phyloP scores from a whole-genome alignment of 1,140 invertebrate genomes.

The Drosophila bipectinata region DNA sequence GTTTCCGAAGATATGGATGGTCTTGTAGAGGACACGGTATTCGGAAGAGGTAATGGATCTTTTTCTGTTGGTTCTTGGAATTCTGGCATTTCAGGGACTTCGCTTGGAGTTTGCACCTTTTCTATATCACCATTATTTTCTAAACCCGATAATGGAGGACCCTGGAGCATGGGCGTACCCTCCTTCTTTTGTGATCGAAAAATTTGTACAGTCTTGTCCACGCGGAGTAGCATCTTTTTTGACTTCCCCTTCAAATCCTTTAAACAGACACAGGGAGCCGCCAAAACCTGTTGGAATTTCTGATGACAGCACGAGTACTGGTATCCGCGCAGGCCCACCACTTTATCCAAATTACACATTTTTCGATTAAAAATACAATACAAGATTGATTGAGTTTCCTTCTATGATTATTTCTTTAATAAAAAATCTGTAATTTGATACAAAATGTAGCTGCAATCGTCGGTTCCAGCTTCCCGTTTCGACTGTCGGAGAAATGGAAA shows the following conservation, averaged over 20 bases:
- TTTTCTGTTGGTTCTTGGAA: not conserved
- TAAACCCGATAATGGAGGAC: no score
- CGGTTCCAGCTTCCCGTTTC: not conserved
- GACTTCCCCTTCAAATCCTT: not conserved
- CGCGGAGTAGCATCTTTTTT: not conserved
- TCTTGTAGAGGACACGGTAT: not conserved
- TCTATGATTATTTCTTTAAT: slow-evolving; percentile 36
- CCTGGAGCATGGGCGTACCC: not conserved
- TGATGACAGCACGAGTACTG: slow-evolving; percentile 2
- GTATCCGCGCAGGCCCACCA: slow-evolving; percentile 2
- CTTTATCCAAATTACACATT: slow-evolving; percentile 71
- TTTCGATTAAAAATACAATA: slow-evolving; percentile 37
- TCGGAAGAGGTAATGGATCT: not conserved
- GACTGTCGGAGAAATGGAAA: slow-evolving; percentile 1
- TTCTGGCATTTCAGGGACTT: no score
- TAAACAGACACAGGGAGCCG: not conserved
- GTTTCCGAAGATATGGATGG: not conserved
- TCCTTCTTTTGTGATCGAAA: not conserved
- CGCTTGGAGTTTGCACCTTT: no score
- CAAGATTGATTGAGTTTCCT: not conserved
- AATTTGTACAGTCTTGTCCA: not conserved
- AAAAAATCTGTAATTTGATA: slow-evolving; percentile 66
- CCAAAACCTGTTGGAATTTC: not conserved
- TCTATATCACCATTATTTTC: no score
- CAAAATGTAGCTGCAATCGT: slow-evolving; percentile 30